phyloP scores from a whole-genome alignment of 1,140 invertebrate species.

The Drosophila suzukii region DNA sequence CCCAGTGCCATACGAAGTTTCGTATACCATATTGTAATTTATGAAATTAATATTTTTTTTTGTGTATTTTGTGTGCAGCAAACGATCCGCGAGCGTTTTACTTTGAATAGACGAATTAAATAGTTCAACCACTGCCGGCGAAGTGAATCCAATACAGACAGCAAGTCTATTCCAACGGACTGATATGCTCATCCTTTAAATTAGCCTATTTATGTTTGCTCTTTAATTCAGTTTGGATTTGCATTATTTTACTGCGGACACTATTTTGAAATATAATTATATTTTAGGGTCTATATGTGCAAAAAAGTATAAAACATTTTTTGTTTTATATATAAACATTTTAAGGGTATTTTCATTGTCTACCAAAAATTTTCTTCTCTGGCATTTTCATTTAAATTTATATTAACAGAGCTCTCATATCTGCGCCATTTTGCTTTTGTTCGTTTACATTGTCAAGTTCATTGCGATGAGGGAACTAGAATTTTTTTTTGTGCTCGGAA shows the following conservation, averaged over 20 bases:
- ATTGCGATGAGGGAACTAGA: slow-evolving; percentile 14
- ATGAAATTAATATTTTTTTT: no score
- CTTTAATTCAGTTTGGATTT: background rate
- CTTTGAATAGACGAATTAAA: slow-evolving; percentile 72
- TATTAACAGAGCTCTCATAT: slow-evolving; percentile 56
- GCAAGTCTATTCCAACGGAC: slow-evolving; percentile 14
- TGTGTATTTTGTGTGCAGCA: background rate
- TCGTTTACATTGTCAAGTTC: slow-evolving; percentile 26
- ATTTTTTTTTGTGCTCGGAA: background rate
- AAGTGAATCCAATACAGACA: slow-evolving; percentile 54
- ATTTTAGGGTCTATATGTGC: no score
- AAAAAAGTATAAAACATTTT: no score
- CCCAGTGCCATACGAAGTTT: slow-evolving; percentile 73
- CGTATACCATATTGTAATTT: slow-evolving; percentile 64
- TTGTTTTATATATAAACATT: no score
- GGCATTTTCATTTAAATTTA: slow-evolving; percentile 3
- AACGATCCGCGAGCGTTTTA: slow-evolving; percentile 35
- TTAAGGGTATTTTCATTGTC: background rate
- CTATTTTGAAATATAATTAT: no score
- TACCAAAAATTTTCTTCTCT: background rate
- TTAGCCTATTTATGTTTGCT: no score
- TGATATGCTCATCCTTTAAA: slow-evolving; percentile 8
- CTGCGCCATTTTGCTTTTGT: slow-evolving; percentile 12
- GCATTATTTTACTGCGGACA: no score
- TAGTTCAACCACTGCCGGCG: slow-evolving; percentile 69